Evolutionary conservation across 2,888 invertebrate species (phyloP).

Genomic region (Tetragonula carbonaria): DNA sequence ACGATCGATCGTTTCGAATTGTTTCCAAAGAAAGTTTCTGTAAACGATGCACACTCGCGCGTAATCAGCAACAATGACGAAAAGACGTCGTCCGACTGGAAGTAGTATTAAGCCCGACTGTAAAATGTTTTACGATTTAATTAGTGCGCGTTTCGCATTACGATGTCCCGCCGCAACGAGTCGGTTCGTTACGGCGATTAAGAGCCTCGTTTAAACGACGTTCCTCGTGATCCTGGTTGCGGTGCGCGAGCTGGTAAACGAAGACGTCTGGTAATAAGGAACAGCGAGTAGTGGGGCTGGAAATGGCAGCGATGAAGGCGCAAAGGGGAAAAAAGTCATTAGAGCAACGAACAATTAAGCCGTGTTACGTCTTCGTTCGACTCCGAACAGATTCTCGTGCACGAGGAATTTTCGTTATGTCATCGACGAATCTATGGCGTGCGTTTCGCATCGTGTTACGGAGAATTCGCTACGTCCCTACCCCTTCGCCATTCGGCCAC

Average conservation of each 20-base stretch:
- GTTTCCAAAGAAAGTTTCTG: not conserved
- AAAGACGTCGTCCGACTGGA: not conserved
- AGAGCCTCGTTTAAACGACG: constrained; percentile 6
- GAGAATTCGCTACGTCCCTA: not conserved
- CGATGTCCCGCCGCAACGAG: not conserved
- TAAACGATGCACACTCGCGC: not conserved
- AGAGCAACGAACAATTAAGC: constrained; percentile 39
- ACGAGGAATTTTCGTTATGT: constrained; percentile 50
- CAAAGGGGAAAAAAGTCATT: constrained; percentile 19
- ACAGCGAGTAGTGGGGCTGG: not conserved
- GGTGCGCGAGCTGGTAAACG: not conserved
- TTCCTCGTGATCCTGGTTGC: not conserved
- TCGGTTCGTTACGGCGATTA: constrained; percentile 10
- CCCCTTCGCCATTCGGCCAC: not conserved
- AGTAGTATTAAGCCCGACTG: not conserved
- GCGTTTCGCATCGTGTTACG: constrained; percentile 29
- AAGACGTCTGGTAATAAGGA: not conserved
- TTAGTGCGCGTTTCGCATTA: constrained; percentile 7
- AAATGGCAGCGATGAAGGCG: not conserved
- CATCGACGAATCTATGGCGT: constrained; percentile 43
- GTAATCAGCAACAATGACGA: not conserved
- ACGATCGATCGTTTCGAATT: no score
- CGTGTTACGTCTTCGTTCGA: constrained; percentile 30
- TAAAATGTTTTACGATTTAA: constrained; percentile 18
- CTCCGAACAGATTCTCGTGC: constrained; percentile 31